Percentiles rank a stretch among this genome's conserved stretches.
phyloP scores from a whole-genome alignment of 2,113 vertebrate genomes.

The Scomber japonicus region DNA sequence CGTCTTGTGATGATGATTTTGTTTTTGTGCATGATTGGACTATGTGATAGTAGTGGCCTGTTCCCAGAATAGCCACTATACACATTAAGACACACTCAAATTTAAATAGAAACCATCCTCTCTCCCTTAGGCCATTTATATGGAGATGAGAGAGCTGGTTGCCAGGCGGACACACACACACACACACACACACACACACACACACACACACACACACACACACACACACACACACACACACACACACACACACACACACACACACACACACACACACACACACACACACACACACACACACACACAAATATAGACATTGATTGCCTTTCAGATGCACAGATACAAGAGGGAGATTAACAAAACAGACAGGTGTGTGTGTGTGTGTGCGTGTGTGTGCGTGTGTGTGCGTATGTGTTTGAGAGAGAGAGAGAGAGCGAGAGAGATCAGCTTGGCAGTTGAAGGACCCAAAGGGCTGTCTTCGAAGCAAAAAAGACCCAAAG shows the following conservation, averaged over 20 bases:
- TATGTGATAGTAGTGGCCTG: constrained; percentile 15
- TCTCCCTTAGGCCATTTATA: constrained; percentile 62
- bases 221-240: constrained; percentile 19
- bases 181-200: constrained; percentile 8
- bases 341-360: not conserved
- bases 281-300: too few relatives aligned
- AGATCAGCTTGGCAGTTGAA: too few relatives aligned
- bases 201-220: constrained; percentile 31
- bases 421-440: too few relatives aligned
- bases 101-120: constrained; percentile 45
- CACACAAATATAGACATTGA: not conserved
- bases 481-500: too few relatives aligned
- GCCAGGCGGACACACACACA: not conserved
- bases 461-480: too few relatives aligned
- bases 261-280: not conserved
- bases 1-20: constrained; percentile 22
- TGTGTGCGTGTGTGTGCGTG: not conserved
- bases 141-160: constrained; percentile 63
- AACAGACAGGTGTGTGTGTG: not conserved
- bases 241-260: constrained; percentile 1
- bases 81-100: constrained; percentile 40
- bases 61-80: constrained; percentile 36
- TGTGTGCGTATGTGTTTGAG: not conserved
- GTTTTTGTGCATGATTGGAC: constrained; percentile 31
- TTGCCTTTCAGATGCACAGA: constrained; percentile 1